Evolutionary conservation across 2,888 invertebrate genomes (phyloP).

Genomic region (Eumerus sabulonum): DNA sequence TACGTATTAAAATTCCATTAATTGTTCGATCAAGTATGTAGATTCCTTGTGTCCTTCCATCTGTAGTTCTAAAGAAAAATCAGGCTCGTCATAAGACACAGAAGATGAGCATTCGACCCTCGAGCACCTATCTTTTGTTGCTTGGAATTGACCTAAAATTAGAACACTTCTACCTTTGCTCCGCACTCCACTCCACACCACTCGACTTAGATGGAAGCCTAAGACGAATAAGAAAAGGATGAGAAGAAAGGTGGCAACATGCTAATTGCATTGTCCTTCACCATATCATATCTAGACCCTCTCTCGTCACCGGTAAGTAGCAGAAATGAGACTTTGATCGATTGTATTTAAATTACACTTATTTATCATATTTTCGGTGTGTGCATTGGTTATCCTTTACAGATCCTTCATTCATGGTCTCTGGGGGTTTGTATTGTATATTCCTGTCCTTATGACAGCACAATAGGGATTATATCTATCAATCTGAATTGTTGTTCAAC

Average conservation of each 20-base stretch:
- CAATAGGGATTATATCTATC: constrained; percentile 43
- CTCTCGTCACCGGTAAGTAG: constrained; percentile 37
- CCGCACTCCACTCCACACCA: constrained; percentile 10
- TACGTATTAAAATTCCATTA: constrained; percentile 54
- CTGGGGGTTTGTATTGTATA: neutral
- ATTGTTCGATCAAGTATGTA: constrained; percentile 22
- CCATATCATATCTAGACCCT: constrained; percentile 44
- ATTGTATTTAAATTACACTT: constrained; percentile 65
- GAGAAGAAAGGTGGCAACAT: constrained; percentile 55
- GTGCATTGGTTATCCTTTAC: constrained; percentile 1
- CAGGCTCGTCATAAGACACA: constrained; percentile 12
- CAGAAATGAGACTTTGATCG: constrained; percentile 63
- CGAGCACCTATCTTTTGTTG: constrained; percentile 36
- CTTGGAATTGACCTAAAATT: constrained; percentile 47
- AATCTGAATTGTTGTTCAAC: constrained; percentile 55
- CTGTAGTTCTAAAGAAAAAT: neutral
- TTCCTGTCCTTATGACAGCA: constrained; percentile 31
- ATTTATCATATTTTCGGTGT: constrained; percentile 48
- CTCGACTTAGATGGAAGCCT: constrained; percentile 12
- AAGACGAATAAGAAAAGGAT: no score
- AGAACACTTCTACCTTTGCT: constrained; percentile 60
- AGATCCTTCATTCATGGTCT: constrained; percentile 1
- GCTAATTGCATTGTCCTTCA: constrained; percentile 64
- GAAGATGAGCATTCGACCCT: constrained; percentile 30
- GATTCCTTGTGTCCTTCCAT: constrained; percentile 6